Conservation (phyloP, 2,113 vertebrate genomes). For the Dipodomys stephensi region DNA sequence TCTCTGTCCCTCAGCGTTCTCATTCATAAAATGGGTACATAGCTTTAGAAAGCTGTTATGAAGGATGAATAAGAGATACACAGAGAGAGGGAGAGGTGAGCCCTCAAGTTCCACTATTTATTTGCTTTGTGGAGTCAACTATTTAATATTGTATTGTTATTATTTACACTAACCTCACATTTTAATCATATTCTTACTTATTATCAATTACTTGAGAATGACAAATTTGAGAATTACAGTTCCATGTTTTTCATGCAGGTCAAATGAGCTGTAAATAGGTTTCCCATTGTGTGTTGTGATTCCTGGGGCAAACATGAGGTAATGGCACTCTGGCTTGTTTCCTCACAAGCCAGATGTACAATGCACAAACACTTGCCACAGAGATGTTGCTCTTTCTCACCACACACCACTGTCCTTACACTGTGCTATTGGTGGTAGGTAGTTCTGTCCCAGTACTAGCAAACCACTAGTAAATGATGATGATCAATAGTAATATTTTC, state of each 20-base stretch:
- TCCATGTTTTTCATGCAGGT: background rate
- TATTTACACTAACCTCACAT: background rate
- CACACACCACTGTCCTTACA: fast-evolving
- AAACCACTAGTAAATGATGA: background rate
- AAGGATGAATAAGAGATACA: background rate
- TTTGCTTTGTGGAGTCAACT: background rate
- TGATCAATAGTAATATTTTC: background rate
- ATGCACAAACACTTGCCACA: fast-evolving
- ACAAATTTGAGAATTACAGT: background rate
- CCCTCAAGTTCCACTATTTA: background rate
- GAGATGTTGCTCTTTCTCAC: background rate
- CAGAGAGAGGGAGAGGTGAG: background rate
- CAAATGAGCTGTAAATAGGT: background rate
- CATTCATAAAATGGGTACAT: background rate
- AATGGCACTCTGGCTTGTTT: background rate
- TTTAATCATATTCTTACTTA: background rate
- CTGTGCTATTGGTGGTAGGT: background rate
- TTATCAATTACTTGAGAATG: background rate
- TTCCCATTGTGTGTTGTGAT: too few relatives aligned
- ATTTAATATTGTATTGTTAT: background rate
- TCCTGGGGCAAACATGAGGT: background rate
- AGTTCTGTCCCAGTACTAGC: fast-evolving
- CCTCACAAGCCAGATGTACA: background rate
- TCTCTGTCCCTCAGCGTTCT: background rate
- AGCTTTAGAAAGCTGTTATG: background rate